Conservation (phyloP, 1,140 invertebrate species). For the Ceratina australensis region DNA sequence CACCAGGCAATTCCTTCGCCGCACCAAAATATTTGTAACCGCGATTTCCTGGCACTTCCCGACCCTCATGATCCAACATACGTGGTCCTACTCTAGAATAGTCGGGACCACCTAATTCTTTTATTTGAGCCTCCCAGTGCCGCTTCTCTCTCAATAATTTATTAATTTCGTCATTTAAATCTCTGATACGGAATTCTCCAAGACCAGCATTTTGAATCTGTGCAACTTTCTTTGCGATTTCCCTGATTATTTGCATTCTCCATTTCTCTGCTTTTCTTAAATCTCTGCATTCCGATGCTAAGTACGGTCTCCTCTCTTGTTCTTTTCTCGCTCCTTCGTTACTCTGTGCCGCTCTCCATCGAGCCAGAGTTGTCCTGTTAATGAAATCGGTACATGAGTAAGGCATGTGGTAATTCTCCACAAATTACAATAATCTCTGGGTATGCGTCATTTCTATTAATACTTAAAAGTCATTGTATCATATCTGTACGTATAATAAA, state of each 20-base stretch:
- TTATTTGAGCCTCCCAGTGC: constrained; percentile 98
- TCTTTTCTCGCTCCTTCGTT: constrained; percentile 88
- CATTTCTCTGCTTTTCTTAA: constrained; percentile 96
- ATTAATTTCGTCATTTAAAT: constrained; percentile 99
- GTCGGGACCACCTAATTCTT: constrained; percentile 96
- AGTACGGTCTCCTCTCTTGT: constrained; percentile 92
- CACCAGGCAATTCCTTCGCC: constrained; percentile 98
- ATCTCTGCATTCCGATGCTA: constrained; percentile 96
- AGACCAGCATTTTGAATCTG: constrained; percentile 99
- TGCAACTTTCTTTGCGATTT: constrained; percentile 99
- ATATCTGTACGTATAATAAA: too few relatives aligned
- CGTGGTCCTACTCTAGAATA: constrained; percentile 94
- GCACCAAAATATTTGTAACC: constrained; percentile 99
- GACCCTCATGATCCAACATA: constrained; percentile 97
- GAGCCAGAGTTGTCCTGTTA: constrained; percentile 94
- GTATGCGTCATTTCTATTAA: too few relatives aligned
- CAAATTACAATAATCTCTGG: not conserved
- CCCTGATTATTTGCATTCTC: constrained; percentile 96
- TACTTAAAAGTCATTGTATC: too few relatives aligned
- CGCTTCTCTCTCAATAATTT: constrained; percentile 96
- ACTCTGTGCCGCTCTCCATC: constrained; percentile 96
- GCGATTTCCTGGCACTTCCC: constrained; percentile 98
- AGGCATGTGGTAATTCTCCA: constrained; percentile 27
- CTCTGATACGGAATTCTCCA: constrained; percentile 98
- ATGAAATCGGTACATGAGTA: constrained; percentile 3